Base-by-base conservation (phyloP, 2,797 vertebrate genomes). In the Macroramphosus scolopax region DNA sequence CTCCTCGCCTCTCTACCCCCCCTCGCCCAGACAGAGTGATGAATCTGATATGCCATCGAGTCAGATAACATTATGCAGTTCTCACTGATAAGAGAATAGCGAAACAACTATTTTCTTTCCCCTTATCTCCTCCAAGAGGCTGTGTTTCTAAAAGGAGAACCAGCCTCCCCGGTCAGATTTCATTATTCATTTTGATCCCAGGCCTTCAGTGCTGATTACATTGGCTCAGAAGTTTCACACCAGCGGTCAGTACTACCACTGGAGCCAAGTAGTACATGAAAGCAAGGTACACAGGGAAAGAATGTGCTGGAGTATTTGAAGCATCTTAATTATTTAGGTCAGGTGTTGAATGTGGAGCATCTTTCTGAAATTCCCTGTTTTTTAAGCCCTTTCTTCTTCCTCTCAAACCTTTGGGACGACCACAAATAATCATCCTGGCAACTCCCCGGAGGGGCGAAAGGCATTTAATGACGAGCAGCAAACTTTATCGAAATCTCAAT, bases 21-120 rank as follows among this genome's bases (percentile, higher is more conserved):
- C 50, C 58, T 64, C 31, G 46, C 53, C 44, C 44, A 61, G 63
- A 64, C 69, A 68, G 56, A 74, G 63, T 82, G 85, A 89, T 83
- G 81, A 83, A 87, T 85, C 84, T 82, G 72, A 85, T 80, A 81
- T 8, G 61, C 73, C 75, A 81, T 61, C 68, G 73, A 84, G 81
- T 81, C 77, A 75, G 78, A 83, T 84, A 84, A 84, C 79, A 84
- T 84, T 85, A 89, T 78, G 81, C 81, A 84, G 74, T 82, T 82
- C 71, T 81, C 72, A 65, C 68, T 78, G 86, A 87, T 87, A 87
- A 86, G 69, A 74, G 61, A 70, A 70, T 48, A 75, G 74, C 4
- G 50, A 83, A 85, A 81, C 79, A 84, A 83, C 77, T 78, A 82
- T 85, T 86, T 87, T 87, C 75, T 80, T 86, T 85, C 22, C 38